Evolutionary conservation across 2,888 invertebrate genomes (phyloP).

Genomic region (Stramonita haemastoma): DNA sequence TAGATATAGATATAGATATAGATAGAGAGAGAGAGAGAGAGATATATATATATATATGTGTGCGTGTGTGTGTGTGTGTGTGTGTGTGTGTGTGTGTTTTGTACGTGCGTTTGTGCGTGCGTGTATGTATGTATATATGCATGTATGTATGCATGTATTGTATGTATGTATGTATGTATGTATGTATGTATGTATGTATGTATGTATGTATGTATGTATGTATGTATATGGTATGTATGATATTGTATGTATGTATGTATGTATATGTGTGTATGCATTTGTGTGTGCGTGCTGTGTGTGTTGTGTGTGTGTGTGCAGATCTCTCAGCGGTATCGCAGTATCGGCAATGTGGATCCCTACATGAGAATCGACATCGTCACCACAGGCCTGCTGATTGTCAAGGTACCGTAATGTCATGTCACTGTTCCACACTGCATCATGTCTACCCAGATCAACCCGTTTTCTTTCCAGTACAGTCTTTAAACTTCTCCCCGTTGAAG

Average conservation of each 20-base stretch:
- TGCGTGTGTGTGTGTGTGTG: too few species aligned
- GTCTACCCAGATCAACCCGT: too few species aligned
- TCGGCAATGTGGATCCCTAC: constrained; percentile 43
- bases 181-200: not conserved
- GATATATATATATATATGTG: too few species aligned
- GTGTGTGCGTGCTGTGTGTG: not conserved
- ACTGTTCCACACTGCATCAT: too few species aligned
- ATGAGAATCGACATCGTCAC: constrained; percentile 46
- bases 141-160: not conserved
- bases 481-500: too few species aligned
- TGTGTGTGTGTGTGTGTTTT: not conserved
- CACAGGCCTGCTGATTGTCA: constrained; percentile 49
- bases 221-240: not conserved
- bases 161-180: not conserved
- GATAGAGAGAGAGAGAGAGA: too few species aligned
- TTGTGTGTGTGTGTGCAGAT: constrained; percentile 41
- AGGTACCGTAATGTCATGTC: constrained; percentile 30
- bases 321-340: constrained; percentile 48
- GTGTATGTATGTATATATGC: not conserved
- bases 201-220: not conserved
- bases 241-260: not conserved
- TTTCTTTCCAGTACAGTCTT: too few species aligned
- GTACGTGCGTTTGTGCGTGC: not conserved
- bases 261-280: not conserved
- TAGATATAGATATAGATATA: too few species aligned